Conservation (phyloP, 2,888 invertebrate species). For the Harpalus rubripes region DNA sequence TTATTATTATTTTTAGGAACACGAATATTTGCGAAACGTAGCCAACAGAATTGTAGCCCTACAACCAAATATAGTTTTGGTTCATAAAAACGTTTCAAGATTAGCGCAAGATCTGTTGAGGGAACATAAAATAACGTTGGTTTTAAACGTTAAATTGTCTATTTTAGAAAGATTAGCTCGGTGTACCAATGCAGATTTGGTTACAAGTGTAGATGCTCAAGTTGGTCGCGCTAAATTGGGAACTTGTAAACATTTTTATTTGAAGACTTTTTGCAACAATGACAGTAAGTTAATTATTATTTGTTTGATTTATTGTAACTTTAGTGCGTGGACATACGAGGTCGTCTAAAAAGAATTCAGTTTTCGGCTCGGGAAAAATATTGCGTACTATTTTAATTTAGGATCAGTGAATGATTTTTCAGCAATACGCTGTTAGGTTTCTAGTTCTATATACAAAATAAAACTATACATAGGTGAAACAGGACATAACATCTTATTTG, state of each 20-base stretch:
- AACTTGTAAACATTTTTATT: slow-evolving; percentile 89
- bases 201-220: slow-evolving; percentile 92
- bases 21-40: slow-evolving; percentile 90
- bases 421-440: too few species aligned
- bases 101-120: slow-evolving; percentile 92
- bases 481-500: too few species aligned
- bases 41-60: slow-evolving; percentile 91
- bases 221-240: slow-evolving; percentile 91
- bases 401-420: too few species aligned
- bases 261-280: slow-evolving; percentile 80
- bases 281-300: slow-evolving; percentile 74
- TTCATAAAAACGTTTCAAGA: slow-evolving; percentile 91
- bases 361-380: too few species aligned
- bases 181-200: slow-evolving; percentile 90
- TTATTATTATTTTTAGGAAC: too few species aligned
- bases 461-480: too few species aligned
- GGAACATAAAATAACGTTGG: slow-evolving; percentile 89
- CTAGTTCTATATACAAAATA: too few species aligned
- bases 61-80: slow-evolving; percentile 92
- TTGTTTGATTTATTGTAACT: neutral
- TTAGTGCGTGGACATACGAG: too few species aligned
- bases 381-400: too few species aligned
- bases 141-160: slow-evolving; percentile 89
- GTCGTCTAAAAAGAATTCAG: too few species aligned
- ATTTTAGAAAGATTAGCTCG: slow-evolving; percentile 90